Percentiles rank a stretch among this genome's conserved stretches.
Conservation (phyloP, 2,888 invertebrate species). For the Nipponacmea schrenckii region DNA sequence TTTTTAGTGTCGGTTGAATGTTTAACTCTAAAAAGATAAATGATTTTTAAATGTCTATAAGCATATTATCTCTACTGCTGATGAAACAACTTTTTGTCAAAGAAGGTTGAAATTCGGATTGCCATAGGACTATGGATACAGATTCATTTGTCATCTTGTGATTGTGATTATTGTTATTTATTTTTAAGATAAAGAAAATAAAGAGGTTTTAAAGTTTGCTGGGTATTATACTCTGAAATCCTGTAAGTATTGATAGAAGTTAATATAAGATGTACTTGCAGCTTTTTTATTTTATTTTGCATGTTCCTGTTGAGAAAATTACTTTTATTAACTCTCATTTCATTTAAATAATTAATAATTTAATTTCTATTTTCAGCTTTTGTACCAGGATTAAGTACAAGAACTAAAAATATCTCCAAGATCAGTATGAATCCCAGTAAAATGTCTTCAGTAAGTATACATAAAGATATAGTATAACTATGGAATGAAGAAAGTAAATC, state of each 20-base stretch:
- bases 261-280: not conserved
- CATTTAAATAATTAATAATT: too few relatives aligned
- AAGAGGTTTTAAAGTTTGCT: conserved; percentile 64
- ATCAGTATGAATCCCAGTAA: conserved; percentile 57
- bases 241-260: conserved; percentile 38
- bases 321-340: not conserved
- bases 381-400: conserved; percentile 55
- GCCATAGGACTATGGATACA: not conserved
- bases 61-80: too few relatives aligned
- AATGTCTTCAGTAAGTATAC: conserved; percentile 34
- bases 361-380: conserved; percentile 55
- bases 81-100: not conserved
- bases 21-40: too few relatives aligned
- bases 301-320: not conserved
- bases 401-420: conserved; percentile 62
- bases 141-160: not conserved
- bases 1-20: too few relatives aligned
- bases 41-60: too few relatives aligned
- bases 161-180: not conserved
- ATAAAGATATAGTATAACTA: too few relatives aligned
- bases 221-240: conserved; percentile 61
- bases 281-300: not conserved
- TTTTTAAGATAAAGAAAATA: conserved; percentile 59
- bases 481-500: too few relatives aligned
- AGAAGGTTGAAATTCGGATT: not conserved